These are phyloP conservation scores for Zaprionus camerounensis DNA, from an alignment of 1,140 invertebrate genomes.

Conservation along the genomic window DNA sequence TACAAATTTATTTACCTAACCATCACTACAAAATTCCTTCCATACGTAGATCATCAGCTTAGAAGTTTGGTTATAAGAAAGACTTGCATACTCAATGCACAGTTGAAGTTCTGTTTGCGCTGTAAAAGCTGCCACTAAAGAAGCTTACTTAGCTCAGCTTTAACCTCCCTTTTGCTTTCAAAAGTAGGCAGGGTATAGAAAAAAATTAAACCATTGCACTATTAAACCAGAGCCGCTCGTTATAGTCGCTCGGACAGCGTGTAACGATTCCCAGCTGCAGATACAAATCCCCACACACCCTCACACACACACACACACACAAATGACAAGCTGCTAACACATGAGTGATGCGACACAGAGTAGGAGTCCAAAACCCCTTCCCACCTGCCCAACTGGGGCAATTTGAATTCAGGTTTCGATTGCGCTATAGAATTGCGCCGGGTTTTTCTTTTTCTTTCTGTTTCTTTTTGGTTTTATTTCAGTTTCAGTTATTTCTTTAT, in stretches of 20 bases:
- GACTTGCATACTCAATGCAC: neutral
- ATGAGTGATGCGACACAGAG: constrained; percentile 23
- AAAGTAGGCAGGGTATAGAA: constrained; percentile 13
- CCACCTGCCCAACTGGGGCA: constrained; percentile 36
- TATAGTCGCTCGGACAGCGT: constrained; percentile 27
- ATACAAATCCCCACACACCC: constrained; percentile 25
- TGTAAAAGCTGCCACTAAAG: neutral
- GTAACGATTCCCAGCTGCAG: constrained; percentile 32
- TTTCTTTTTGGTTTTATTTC: constrained; percentile 1
- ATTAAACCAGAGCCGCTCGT: constrained; percentile 24
- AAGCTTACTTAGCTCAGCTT: neutral
- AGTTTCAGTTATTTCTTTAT: constrained; percentile 18
- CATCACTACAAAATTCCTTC: too few relatives aligned
- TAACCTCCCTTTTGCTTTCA: neutral
- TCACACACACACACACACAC: constrained; percentile 8
- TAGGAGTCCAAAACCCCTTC: constrained; percentile 3
- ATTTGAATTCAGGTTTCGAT: constrained; percentile 62
- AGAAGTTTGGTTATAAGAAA: neutral
- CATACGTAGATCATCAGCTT: too few relatives aligned
- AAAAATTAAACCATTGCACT: constrained; percentile 28
- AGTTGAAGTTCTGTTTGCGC: neutral
- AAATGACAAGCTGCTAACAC: constrained; percentile 22
- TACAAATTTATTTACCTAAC: too few relatives aligned
- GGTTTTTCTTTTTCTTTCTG: constrained; percentile 34
- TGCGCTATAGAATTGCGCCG: constrained; percentile 42